A percentile compares a stretch with the other conserved stretches of the same genome.
phyloP scores from a whole-genome alignment of 2,113 vertebrate species.

The Burhinus oedicnemus region DNA sequence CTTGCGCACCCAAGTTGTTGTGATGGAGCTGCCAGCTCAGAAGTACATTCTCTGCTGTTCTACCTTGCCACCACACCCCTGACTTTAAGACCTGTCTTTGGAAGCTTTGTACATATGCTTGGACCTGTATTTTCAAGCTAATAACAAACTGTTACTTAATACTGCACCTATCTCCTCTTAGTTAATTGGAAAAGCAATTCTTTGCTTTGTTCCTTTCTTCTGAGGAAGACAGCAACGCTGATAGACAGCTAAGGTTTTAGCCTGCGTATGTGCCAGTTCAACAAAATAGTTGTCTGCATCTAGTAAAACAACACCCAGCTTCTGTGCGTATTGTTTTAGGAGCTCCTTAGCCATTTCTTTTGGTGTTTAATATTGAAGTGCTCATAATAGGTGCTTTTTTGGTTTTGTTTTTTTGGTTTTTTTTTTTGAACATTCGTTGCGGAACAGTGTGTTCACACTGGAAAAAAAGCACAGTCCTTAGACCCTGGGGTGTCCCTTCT shows the following conservation, averaged over 20 bases:
- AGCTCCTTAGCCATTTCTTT: not conserved
- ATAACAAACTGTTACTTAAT: not conserved
- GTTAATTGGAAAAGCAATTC: not conserved
- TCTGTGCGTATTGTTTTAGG: not conserved
- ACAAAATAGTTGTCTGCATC: not conserved
- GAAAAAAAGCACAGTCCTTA: not conserved
- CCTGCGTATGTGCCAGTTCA: not conserved
- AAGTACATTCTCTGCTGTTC: not conserved
- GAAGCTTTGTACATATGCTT: not conserved
- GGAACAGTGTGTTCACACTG: not conserved
- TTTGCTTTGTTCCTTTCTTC: not conserved
- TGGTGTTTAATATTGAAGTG: not conserved
- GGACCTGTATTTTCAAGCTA: not conserved
- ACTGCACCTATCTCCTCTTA: not conserved
- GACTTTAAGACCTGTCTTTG: not conserved
- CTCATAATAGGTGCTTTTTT: not conserved
- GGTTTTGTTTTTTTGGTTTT: not conserved
- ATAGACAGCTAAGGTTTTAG: not conserved
- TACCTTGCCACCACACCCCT: not conserved
- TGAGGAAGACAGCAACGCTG: not conserved
- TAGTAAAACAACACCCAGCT: not conserved
- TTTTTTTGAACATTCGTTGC: not conserved
- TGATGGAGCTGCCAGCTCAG: not conserved
- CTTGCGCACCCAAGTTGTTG: not conserved
- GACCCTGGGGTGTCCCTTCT: not conserved